Evolutionary conservation across 2,113 vertebrate species (phyloP).

Genomic region (Ia io): DNA sequence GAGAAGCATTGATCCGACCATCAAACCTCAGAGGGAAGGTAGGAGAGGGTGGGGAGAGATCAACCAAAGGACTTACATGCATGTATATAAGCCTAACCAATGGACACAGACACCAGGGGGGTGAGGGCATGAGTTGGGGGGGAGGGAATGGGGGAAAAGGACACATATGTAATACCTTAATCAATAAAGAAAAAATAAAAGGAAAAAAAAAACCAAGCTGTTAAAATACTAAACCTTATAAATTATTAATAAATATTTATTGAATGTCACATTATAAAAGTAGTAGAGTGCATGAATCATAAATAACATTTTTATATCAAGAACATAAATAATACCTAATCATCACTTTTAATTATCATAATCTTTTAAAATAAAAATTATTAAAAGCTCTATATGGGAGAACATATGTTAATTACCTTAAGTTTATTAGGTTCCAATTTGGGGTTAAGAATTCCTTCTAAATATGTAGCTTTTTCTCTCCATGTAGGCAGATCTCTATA

Average conservation of each 20-base stretch:
- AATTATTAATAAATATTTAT: not conserved
- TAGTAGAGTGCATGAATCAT: not conserved
- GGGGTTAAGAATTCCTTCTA: slow-evolving; percentile 62
- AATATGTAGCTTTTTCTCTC: slow-evolving; percentile 72
- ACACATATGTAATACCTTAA: no score
- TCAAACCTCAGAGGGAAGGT: no score
- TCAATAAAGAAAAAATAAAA: no score
- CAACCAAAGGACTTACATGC: no score
- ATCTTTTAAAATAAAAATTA: not conserved
- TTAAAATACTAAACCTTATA: not conserved
- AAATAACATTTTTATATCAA: not conserved
- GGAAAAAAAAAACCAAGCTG: not conserved
- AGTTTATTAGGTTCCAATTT: not conserved
- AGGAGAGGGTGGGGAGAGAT: no score
- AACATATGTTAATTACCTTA: slow-evolving; percentile 32
- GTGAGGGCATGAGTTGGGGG: no score
- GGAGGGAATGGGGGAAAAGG: no score
- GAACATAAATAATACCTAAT: not conserved
- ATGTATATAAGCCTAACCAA: no score
- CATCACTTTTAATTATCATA: slow-evolving; percentile 2
- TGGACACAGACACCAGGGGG: no score
- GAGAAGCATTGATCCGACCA: no score
- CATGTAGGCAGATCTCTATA: slow-evolving; percentile 76
- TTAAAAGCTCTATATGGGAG: not conserved
- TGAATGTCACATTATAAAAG: not conserved